Percentiles rank a stretch among this genome's conserved stretches.
Conservation (phyloP, 2,888 invertebrate genomes). For the Pediacus dermestoides region DNA sequence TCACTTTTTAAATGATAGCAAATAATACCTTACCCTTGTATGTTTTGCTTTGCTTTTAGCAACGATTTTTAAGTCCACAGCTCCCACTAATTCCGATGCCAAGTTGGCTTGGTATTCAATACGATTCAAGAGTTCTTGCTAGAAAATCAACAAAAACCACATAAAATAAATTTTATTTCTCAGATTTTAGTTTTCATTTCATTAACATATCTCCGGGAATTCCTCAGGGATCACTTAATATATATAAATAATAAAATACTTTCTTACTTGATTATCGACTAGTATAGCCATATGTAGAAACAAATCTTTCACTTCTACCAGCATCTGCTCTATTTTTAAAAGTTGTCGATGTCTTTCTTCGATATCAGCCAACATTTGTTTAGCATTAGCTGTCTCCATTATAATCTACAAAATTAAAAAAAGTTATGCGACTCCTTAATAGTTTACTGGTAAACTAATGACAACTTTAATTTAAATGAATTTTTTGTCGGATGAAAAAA, state of each 20-base stretch:
- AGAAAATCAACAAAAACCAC: too few relatives aligned
- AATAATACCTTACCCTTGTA: slow-evolving; percentile 51
- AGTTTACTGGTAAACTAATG: too few relatives aligned
- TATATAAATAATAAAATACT: background rate
- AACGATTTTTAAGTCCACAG: slow-evolving; percentile 54
- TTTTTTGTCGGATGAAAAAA: too few relatives aligned
- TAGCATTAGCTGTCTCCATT: slow-evolving; percentile 74
- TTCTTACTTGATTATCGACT: slow-evolving; percentile 67
- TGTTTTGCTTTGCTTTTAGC: slow-evolving; percentile 51
- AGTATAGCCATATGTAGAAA: slow-evolving; percentile 80
- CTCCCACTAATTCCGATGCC: slow-evolving; percentile 60
- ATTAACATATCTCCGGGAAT: too few relatives aligned
- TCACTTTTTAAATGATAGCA: background rate
- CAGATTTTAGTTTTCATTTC: too few relatives aligned
- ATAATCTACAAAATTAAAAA: slow-evolving; percentile 70
- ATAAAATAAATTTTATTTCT: too few relatives aligned
- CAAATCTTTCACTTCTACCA: slow-evolving; percentile 74
- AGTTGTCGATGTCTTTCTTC: slow-evolving; percentile 80
- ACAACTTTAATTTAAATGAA: too few relatives aligned
- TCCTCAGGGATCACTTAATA: background rate
- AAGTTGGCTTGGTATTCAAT: slow-evolving; percentile 64
- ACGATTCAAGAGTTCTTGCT: slow-evolving; percentile 65
- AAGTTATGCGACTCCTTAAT: too few relatives aligned
- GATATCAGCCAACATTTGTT: slow-evolving; percentile 71
- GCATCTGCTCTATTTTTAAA: slow-evolving; percentile 73